Percentiles rank a stretch among this genome's conserved stretches.
Conservation (phyloP, 1,140 invertebrate genomes). For the Eueides isabella region DNA sequence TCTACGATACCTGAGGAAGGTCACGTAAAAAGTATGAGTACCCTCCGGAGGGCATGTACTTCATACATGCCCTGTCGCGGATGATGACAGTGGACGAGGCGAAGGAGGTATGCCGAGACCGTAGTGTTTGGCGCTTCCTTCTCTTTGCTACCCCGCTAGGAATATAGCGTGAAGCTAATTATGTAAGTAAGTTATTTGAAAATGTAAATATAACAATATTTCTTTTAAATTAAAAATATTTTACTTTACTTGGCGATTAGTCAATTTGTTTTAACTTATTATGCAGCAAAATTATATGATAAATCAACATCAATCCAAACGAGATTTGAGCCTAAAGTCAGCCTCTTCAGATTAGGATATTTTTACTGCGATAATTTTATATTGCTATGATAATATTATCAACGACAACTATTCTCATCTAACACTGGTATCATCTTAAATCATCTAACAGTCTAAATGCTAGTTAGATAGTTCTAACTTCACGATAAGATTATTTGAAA, state of each 20-base stretch:
- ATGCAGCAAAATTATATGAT: too few relatives aligned
- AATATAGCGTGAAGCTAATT: neutral
- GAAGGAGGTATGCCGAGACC: neutral
- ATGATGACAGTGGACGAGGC: neutral
- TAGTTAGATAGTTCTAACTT: neutral
- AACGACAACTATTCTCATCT: neutral
- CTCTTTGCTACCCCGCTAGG: too few relatives aligned
- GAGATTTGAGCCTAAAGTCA: too few relatives aligned
- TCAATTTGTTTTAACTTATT: too few relatives aligned
- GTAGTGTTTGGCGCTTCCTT: too few relatives aligned
- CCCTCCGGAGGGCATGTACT: too few relatives aligned
- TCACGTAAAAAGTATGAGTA: too few relatives aligned
- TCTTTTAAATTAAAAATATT: too few relatives aligned
- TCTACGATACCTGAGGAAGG: too few relatives aligned
- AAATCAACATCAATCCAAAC: neutral
- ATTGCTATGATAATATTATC: neutral
- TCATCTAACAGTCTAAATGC: neutral
- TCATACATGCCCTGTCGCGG: too few relatives aligned
- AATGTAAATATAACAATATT: too few relatives aligned
- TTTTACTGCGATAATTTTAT: neutral
- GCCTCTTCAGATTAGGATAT: neutral
- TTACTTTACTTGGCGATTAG: too few relatives aligned
- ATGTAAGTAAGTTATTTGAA: neutral
- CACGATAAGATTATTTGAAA: neutral
- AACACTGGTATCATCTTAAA: constrained; percentile 9